Evolutionary conservation across 1,140 invertebrate species (phyloP).

Genomic region (Monochamus saltuarius): DNA sequence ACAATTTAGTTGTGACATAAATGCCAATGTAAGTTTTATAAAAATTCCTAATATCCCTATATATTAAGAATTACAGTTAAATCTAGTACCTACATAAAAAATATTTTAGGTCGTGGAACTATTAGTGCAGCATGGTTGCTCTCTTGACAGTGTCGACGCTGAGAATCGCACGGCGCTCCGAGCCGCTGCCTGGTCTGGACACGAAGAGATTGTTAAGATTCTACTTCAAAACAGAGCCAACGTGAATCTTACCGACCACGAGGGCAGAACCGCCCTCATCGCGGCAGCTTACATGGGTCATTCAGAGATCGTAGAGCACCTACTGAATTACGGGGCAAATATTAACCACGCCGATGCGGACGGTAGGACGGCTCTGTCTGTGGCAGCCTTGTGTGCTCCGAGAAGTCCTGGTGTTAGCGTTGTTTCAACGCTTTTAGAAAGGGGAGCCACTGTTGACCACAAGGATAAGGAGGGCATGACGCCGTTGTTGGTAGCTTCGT

Average conservation of each 20-base stretch:
- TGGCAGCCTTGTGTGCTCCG: slow-evolving; percentile 88
- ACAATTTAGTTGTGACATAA: no score
- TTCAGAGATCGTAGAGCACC: slow-evolving; percentile 84
- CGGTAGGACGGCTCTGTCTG: slow-evolving; percentile 87
- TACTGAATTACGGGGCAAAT: slow-evolving; percentile 82
- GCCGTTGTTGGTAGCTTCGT: slow-evolving; percentile 88
- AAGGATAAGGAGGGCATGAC: slow-evolving; percentile 92
- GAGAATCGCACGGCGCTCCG: slow-evolving; percentile 68
- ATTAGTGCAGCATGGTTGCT: slow-evolving; percentile 76
- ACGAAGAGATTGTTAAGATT: slow-evolving; percentile 75
- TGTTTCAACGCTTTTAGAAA: slow-evolving; percentile 73
- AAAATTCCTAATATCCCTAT: no score
- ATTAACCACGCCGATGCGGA: slow-evolving; percentile 88
- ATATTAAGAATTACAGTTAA: no score
- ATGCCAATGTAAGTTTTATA: no score
- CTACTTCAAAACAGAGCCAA: slow-evolving; percentile 69
- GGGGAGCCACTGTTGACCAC: slow-evolving; percentile 84
- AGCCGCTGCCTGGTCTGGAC: slow-evolving; percentile 85
- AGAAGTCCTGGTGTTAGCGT: slow-evolving; percentile 69
- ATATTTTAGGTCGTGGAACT: slow-evolving; percentile 73
- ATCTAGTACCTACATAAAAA: no score
- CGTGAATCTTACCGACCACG: slow-evolving; percentile 67
- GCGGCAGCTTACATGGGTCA: slow-evolving; percentile 90
- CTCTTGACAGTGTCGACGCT: slow-evolving; percentile 76
- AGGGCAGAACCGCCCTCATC: slow-evolving; percentile 84